Base-by-base conservation (phyloP, 2,888 invertebrate species). In the Agrochola litura region DNA sequence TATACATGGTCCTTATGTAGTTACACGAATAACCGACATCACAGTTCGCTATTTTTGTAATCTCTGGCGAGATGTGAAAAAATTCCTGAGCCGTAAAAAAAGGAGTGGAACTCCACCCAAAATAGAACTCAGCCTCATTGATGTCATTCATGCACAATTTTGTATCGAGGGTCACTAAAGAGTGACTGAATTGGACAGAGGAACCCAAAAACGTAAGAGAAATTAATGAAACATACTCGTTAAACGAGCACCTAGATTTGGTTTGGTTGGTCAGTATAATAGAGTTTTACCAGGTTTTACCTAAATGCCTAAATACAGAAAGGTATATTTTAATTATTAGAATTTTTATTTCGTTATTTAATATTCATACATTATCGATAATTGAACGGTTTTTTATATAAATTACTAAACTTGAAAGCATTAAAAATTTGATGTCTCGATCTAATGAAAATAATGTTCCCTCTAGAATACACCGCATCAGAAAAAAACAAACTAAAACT, bases 41-140 rank as follows among this genome's bases (percentile, higher is more conserved):
- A 10, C 6, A 56, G 9, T 41, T 16, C 10, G 10, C n/a, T 41
- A 41, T 43, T 49, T 72, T 67, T 14, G n/a, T 2, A 22, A 41
- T 5, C 8, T 67, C 25, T 12, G 19, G 12, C 19, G 6, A 52
- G 66, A 41, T 72, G 19, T 41, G 19, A n/a, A 30, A 30, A 30
- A 30, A 30, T 30, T 30, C 30, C 30, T 30, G 30, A 30, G 30
- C 37, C 14, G 8, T 41, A 41, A 52, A 52, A 67, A 52, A 12
- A 25, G 6, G 2, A n/a, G 19, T 37, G n/a, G 41, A 9, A 37
- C n/a, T 41, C 37, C 14, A 37, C 68, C 14, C 6, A 3, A 52
- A 67, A 68, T 68, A 72, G 67, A 68, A 67, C 9, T 14, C 37
- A 41, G 69, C 41, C 41, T 72, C n/a, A 68, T 72, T 72, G 25